Conservation (phyloP, 1,140 invertebrate genomes). For the Ruditapes philippinarum region DNA sequence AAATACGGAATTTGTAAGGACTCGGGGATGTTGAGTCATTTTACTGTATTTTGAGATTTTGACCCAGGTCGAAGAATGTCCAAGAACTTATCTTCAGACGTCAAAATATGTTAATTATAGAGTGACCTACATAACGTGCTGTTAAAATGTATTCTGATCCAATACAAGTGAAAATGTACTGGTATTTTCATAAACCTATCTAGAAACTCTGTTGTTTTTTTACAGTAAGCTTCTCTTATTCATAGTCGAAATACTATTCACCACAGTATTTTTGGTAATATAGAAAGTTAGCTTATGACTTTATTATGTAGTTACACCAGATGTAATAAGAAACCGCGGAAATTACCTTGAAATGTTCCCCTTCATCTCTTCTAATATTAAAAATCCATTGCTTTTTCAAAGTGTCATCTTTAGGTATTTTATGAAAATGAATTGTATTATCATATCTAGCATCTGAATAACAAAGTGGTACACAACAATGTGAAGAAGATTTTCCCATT, state of each 20-base stretch:
- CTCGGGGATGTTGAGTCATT: no score
- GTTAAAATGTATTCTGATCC: neutral
- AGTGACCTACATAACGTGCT: neutral
- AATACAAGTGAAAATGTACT: no score
- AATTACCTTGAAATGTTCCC: conserved; percentile 18
- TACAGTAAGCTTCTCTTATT: neutral
- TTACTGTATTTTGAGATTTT: no score
- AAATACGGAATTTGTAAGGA: no score
- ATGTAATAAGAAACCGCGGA: no score
- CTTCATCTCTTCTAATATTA: conserved; percentile 40
- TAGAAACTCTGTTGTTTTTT: neutral
- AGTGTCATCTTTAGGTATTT: neutral
- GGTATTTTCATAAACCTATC: no score
- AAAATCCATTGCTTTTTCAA: conserved; percentile 8
- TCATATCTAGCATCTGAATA: conserved; percentile 46
- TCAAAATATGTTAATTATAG: no score
- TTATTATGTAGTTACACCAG: no score
- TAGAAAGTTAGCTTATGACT: no score
- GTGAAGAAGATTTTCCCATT: neutral
- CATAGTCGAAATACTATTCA: neutral
- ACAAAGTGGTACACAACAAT: neutral
- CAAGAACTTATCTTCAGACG: no score
- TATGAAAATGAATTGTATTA: neutral
- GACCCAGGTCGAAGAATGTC: no score
- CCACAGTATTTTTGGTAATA: no score